Conservation (phyloP, 2,888 invertebrate genomes). For the Plebejus melissa region DNA sequence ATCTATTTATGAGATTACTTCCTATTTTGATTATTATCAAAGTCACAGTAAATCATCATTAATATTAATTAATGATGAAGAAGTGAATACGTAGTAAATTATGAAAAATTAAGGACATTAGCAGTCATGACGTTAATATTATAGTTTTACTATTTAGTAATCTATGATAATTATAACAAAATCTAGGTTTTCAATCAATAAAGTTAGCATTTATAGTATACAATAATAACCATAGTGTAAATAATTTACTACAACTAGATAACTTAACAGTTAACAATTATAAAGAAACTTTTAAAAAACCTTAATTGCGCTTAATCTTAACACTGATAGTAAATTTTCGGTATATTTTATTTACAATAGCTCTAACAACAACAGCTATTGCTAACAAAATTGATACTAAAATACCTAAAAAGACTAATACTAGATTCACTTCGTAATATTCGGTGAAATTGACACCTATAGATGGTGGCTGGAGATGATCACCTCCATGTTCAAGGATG, state of each 20-base stretch:
- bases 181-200: not conserved
- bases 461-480: conserved; percentile 36
- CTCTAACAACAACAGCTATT: not conserved
- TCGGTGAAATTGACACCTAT: conserved; percentile 31
- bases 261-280: not conserved
- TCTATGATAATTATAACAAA: too few relatives aligned
- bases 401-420: conserved; percentile 28
- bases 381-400: conserved; percentile 24
- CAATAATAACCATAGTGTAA: not conserved
- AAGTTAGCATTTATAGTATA: not conserved
- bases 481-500: conserved; percentile 35
- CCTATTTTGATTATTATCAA: too few relatives aligned
- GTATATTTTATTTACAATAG: not conserved
- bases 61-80: too few relatives aligned
- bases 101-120: too few relatives aligned
- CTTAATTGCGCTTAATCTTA: conserved; percentile 16
- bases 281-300: not conserved
- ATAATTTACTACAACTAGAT: not conserved
- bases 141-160: too few relatives aligned
- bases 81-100: too few relatives aligned
- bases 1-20: too few relatives aligned
- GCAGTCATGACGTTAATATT: too few relatives aligned
- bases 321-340: not conserved
- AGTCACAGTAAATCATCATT: too few relatives aligned
- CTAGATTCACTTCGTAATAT: conserved; percentile 35